Evolutionary conservation across 2,888 invertebrate genomes (phyloP), one percentile per base, ranked within the genome.

Genomic region (Notocelia uddmanniana): DNA sequence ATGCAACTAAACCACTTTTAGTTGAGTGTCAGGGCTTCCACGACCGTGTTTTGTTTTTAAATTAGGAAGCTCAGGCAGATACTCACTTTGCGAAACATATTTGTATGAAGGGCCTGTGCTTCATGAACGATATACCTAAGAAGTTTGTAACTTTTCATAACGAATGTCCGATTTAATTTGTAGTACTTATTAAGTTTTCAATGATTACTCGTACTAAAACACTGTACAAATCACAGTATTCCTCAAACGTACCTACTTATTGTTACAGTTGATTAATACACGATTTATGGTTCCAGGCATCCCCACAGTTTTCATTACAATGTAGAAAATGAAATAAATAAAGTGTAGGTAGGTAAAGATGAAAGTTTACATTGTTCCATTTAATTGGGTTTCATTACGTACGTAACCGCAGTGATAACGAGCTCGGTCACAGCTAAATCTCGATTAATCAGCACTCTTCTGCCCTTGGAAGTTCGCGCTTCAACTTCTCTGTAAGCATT

Each of bases 371-470:
- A 62, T 68, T 68, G 76, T 76, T 74, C 73, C 74, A 77, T 78
- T 79, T 81, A 81, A 80, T 82, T 81, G 80, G 76, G 69, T 73
- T 75, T 74, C 77, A 75, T 79, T 79, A 76, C 76, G 76, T 80
- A 80, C 73, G 69, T 71, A 74, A 67, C 73, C 62, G 26, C 67
- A 26, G 55, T 55, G 74, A 75, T 73, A 72, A 75, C 75, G 68
- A 74, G 72, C 71, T 71, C 64, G 76, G 75, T 74, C 74, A 78
- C 79, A 77, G 82, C 80, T 79, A 82, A 81, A 81, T 83, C 82
- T 81, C 83, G 80, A 89, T 89, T 89, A 89, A 89, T 89, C 87
- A 89, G 83, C 83, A 78, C 75, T 73, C 58, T 66, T 76, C 69
- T 76, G 84, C 80, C 87, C 88, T 85, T 86, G 85, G 78, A 84